Percentiles rank a stretch among this genome's conserved stretches.
phyloP scores from a whole-genome alignment of 1,140 invertebrate genomes.

The Chlorops oryzae region DNA sequence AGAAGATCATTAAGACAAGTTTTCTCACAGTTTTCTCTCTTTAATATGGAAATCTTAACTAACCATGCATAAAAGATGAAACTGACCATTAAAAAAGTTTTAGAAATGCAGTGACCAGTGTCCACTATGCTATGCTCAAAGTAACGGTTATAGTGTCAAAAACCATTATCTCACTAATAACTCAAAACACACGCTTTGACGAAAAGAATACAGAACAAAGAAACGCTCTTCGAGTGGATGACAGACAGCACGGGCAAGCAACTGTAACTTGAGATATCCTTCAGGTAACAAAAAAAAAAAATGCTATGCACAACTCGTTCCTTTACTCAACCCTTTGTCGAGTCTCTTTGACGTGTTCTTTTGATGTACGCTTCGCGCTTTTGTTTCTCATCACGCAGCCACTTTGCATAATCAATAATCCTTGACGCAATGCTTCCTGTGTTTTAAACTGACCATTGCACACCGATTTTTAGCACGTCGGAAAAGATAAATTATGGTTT shows the following conservation, averaged over 20 bases:
- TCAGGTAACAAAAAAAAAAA: no score
- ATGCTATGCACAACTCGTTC: neutral
- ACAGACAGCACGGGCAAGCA: no score
- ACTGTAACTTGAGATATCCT: constrained; percentile 6
- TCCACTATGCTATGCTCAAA: no score
- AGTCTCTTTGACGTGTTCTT: neutral
- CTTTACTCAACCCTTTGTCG: constrained; percentile 3
- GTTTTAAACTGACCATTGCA: constrained; percentile 38
- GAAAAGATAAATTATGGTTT: constrained; percentile 49
- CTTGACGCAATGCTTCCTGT: constrained; percentile 37
- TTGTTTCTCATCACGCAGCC: constrained; percentile 14
- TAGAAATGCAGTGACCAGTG: no score
- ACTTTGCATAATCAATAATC: constrained; percentile 49
- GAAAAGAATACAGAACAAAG: constrained; percentile 8
- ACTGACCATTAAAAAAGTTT: no score
- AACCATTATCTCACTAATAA: constrained; percentile 45
- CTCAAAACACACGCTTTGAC: constrained; percentile 41
- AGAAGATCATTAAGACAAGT: constrained; percentile 11
- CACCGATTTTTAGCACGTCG: constrained; percentile 35
- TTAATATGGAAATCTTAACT: constrained; percentile 36
- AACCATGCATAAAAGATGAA: constrained; percentile 44
- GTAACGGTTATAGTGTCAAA: constrained; percentile 28
- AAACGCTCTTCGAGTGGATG: no score
- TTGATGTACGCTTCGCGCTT: constrained; percentile 1
- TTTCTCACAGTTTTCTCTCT: constrained; percentile 24